Evolutionary conservation across 2,113 vertebrate species (phyloP).

Genomic region (Conger conger): DNA sequence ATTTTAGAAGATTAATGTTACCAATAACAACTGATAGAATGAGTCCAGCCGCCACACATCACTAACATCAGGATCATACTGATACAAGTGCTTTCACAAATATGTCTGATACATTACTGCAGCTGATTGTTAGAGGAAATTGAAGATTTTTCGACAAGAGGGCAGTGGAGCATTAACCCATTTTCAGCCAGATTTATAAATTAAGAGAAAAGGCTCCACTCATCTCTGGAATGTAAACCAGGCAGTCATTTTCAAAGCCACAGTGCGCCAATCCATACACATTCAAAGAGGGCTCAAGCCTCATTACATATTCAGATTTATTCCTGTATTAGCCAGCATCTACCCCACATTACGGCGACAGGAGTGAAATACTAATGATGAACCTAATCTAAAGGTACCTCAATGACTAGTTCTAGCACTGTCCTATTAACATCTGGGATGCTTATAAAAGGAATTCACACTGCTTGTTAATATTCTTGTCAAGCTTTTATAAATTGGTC

Average conservation of each 20-base stretch:
- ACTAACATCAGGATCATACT: background rate
- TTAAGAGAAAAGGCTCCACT: background rate
- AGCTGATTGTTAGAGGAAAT: conserved; percentile 27
- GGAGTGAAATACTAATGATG: conserved; percentile 46
- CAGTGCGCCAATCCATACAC: conserved; percentile 29
- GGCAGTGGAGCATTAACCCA: conserved; percentile 35
- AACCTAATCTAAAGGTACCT: conserved; percentile 18
- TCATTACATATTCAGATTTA: conserved; percentile 45
- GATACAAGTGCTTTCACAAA: background rate
- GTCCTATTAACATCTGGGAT: conserved; percentile 35
- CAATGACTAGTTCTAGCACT: conserved; percentile 36
- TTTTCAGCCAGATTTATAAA: conserved; percentile 3
- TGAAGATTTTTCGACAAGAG: conserved; percentile 15
- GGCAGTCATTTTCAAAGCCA: background rate
- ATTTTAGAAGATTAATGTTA: background rate
- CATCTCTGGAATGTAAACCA: conserved; percentile 14
- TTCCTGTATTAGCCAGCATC: conserved; percentile 45
- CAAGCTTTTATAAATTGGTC: conserved; percentile 50
- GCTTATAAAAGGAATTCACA: conserved; percentile 40
- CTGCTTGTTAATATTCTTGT: conserved; percentile 42
- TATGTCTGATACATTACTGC: conserved; percentile 33
- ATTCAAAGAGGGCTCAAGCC: conserved; percentile 19
- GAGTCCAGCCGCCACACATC: background rate
- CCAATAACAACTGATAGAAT: background rate
- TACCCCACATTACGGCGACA: conserved; percentile 36